Percentiles rank a stretch among this genome's conserved stretches.
phyloP scores from a whole-genome alignment of 2,113 vertebrate species.

The Hyperopisus bebe region DNA sequence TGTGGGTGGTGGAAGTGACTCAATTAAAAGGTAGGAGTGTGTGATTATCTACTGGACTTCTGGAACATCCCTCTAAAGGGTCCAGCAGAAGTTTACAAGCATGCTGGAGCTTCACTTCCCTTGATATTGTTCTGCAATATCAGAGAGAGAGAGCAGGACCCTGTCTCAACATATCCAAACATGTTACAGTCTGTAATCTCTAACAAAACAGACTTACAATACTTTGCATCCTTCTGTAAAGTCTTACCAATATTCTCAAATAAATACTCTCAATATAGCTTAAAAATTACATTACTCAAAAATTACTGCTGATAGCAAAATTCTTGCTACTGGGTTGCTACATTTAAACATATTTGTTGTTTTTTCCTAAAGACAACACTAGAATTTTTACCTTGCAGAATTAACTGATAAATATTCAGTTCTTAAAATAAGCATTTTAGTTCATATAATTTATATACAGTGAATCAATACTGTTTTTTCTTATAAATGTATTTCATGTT shows the following conservation, averaged over 20 bases:
- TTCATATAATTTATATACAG: not conserved
- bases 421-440: not conserved
- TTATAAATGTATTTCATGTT: too few species aligned
- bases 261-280: not conserved
- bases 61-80: not conserved
- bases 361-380: not conserved
- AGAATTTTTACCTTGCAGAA: not conserved
- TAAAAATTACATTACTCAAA: not conserved
- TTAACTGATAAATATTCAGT: not conserved
- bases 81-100: not conserved
- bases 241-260: not conserved
- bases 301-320: not conserved
- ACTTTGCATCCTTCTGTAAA: not conserved
- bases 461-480: not conserved
- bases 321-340: not conserved
- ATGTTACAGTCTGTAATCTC: not conserved
- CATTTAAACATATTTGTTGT: not conserved
- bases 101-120: not conserved
- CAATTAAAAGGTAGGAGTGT: not conserved
- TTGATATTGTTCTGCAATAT: not conserved
- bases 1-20: not conserved
- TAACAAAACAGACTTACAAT: not conserved
- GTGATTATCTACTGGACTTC: not conserved
- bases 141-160: not conserved
- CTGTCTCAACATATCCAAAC: not conserved